phyloP scores from a whole-genome alignment of 2,888 invertebrate species.

The Watsonalla cultraria region DNA sequence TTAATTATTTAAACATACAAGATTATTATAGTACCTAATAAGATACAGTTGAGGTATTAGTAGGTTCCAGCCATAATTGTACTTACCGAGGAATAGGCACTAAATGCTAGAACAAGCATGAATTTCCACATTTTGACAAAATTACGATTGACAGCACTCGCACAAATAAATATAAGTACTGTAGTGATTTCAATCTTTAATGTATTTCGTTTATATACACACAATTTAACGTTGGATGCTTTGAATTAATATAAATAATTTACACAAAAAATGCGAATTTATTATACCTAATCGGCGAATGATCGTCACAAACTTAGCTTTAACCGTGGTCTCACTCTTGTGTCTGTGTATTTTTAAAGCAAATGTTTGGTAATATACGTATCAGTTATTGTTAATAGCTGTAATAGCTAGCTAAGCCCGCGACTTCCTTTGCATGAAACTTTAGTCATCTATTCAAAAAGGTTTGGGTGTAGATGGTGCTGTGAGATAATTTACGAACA shows the following conservation, averaged over 20 bases:
- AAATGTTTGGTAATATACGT: too few species aligned
- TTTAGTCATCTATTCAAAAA: too few species aligned
- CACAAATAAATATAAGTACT: background rate
- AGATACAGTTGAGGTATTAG: slow-evolving; percentile 8
- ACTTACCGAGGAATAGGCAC: slow-evolving; percentile 22
- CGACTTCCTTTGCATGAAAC: too few species aligned
- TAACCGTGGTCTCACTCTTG: background rate
- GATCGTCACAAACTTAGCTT: background rate
- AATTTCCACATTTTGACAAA: slow-evolving; percentile 12
- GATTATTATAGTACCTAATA: slow-evolving; percentile 3
- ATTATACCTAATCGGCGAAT: background rate
- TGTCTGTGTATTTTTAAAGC: background rate
- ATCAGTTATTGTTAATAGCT: too few species aligned
- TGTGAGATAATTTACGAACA: too few species aligned
- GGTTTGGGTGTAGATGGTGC: too few species aligned
- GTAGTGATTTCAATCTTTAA: background rate
- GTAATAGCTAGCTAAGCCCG: too few species aligned
- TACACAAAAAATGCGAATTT: background rate
- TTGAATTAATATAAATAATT: background rate
- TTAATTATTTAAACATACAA: background rate
- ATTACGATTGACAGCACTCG: background rate
- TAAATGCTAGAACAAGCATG: slow-evolving; percentile 13
- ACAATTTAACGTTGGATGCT: background rate
- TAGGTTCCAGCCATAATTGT: slow-evolving; percentile 7
- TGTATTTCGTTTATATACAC: background rate